Evolutionary conservation across 2,113 vertebrate genomes (phyloP).

Genomic region (Procapra przewalskii): DNA sequence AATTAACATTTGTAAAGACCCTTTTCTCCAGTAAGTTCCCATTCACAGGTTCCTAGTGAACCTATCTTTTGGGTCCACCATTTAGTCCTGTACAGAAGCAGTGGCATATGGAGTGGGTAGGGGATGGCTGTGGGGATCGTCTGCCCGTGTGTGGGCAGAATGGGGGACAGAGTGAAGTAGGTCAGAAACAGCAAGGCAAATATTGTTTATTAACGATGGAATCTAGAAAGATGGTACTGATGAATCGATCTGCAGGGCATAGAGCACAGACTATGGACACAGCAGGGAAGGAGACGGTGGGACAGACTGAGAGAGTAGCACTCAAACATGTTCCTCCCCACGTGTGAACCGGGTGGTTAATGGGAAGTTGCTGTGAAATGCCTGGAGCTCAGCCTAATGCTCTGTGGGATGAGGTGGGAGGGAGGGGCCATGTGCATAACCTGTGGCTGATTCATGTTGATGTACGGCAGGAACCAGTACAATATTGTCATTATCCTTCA

Average conservation of each 20-base stretch:
- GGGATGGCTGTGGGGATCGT: not conserved
- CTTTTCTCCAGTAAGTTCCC: not conserved
- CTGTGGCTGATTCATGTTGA: not conserved
- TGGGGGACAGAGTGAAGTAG: not conserved
- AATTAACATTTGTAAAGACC: not conserved
- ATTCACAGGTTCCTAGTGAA: not conserved
- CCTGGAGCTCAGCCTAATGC: not conserved
- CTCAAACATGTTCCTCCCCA: accelerated
- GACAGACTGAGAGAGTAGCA: not conserved
- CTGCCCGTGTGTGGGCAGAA: not conserved
- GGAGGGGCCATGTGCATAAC: not conserved
- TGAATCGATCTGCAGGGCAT: not conserved
- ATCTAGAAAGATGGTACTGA: not conserved
- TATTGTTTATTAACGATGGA: not conserved
- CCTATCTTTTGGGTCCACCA: not conserved
- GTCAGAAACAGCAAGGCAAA: not conserved
- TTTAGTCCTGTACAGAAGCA: not conserved
- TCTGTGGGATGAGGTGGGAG: not conserved
- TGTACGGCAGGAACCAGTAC: not conserved
- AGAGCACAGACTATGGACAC: not conserved
- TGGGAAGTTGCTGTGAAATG: not conserved
- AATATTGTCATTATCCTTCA: not conserved
- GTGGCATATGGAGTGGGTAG: not conserved
- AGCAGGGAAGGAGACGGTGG: not conserved
- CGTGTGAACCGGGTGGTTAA: not conserved